phyloP scores from a whole-genome alignment of 1,140 invertebrate species.

The Drosophila kohkoa region DNA sequence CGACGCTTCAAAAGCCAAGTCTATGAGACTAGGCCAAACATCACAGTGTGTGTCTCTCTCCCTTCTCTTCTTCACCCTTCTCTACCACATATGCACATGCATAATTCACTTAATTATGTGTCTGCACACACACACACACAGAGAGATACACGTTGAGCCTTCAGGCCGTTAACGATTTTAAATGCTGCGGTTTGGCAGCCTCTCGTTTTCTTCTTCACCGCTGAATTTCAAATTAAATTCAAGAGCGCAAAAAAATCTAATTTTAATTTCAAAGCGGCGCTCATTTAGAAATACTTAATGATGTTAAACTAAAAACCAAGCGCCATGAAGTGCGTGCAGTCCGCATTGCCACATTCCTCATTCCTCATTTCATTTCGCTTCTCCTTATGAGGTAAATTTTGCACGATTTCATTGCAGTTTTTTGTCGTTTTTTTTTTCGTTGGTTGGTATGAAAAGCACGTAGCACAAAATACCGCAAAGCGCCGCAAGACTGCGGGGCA shows the following conservation, averaged over 20 bases:
- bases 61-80: neutral
- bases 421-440: neutral
- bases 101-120: slow-evolving; percentile 66
- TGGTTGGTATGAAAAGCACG: slow-evolving; percentile 61
- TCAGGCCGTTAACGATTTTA: slow-evolving; percentile 45
- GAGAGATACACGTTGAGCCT: neutral
- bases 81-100: slow-evolving; percentile 58
- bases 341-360: neutral
- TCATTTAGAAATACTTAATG: slow-evolving; percentile 71
- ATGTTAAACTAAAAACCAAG: slow-evolving; percentile 71
- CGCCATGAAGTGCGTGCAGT: slow-evolving; percentile 60
- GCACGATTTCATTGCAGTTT: slow-evolving; percentile 46
- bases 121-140: slow-evolving; percentile 16
- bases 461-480: slow-evolving; percentile 66
- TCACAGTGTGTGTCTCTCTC: neutral
- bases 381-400: slow-evolving; percentile 45
- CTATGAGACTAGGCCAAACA: slow-evolving; percentile 42
- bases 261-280: slow-evolving; percentile 71
- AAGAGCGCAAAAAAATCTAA: slow-evolving; percentile 63
- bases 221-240: slow-evolving; percentile 64
- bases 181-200: slow-evolving; percentile 46
- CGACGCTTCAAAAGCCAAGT: slow-evolving; percentile 34
- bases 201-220: neutral
- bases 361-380: neutral
- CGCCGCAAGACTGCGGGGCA: slow-evolving; percentile 31